Percentiles rank a stretch among this genome's conserved stretches.
These are phyloP conservation scores for Chelon labrosus DNA, from an alignment of 2,797 vertebrate species.

Conservation along the genomic window DNA sequence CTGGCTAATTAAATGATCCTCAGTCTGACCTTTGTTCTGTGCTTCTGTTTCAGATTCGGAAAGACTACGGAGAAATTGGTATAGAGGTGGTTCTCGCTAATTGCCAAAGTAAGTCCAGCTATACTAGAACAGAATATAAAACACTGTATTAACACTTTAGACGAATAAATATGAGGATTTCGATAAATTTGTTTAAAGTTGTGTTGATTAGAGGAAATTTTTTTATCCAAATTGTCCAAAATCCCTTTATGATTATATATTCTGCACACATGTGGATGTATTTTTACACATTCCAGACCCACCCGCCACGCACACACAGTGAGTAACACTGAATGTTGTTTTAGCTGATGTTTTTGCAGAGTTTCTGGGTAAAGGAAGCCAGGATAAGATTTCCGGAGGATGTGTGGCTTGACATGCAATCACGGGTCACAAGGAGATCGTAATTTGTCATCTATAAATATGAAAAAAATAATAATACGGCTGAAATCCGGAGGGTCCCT, in stretches of 20 bases:
- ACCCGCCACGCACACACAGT: neutral
- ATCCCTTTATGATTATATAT: neutral
- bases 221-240: neutral
- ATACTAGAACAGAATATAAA: neutral
- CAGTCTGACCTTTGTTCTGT: constrained; percentile 29
- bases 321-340: constrained; percentile 28
- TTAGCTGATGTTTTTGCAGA: constrained; percentile 40
- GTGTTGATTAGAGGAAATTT: neutral
- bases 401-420: neutral
- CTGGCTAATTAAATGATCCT: constrained; percentile 23
- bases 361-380: neutral
- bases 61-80: constrained; percentile 90
- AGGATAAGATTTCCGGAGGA: neutral
- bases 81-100: constrained; percentile 88
- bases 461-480: neutral
- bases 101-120: constrained; percentile 87
- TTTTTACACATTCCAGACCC: constrained; percentile 11
- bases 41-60: constrained; percentile 87
- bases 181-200: neutral
- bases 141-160: neutral
- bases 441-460: neutral
- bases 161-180: no score
- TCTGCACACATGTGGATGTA: neutral
- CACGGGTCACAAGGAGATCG: constrained; percentile 3
- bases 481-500: neutral